A percentile compares a stretch with the other conserved stretches of the same genome.
phyloP scores from a whole-genome alignment of 92 coral and sea anemone species.

The Umimayanthus chanpuru region DNA sequence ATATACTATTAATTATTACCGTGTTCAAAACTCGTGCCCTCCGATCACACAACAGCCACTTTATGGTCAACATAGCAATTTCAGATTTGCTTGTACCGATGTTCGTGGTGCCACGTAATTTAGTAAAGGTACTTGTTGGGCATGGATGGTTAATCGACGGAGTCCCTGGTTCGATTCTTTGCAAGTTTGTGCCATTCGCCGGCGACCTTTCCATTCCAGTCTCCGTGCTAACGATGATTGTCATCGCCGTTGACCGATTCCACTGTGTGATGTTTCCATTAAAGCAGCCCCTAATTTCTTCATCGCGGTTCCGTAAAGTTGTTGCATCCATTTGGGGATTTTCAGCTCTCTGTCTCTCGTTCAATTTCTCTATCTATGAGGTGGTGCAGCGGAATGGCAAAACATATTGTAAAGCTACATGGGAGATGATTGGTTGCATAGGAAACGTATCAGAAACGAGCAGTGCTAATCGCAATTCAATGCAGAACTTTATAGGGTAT shows the following conservation, averaged over 20 bases:
- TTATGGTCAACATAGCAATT: conserved; percentile 33
- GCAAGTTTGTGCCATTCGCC: conserved; percentile 8
- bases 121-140: background rate
- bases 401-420: background rate
- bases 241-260: conserved; percentile 25
- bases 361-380: background rate
- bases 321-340: conserved; percentile 12
- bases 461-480: background rate
- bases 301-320: background rate
- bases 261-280: conserved; percentile 25
- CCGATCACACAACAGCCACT: conserved; percentile 12
- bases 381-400: background rate
- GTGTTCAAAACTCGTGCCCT: conserved; percentile 8
- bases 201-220: conserved; percentile 22
- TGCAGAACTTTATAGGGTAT: background rate
- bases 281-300: conserved; percentile 8
- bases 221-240: conserved; percentile 17
- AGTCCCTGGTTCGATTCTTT: background rate
- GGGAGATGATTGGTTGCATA: conserved; percentile 5
- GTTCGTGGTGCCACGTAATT: background rate
- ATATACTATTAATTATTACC: background rate
- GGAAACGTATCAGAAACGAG: background rate
- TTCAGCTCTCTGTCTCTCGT: background rate
- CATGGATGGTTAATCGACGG: background rate
- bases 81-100: conserved; percentile 14